These are phyloP conservation scores for Megalopta genalis DNA, from an alignment of 1,140 invertebrate species.

Conservation along the genomic window DNA sequence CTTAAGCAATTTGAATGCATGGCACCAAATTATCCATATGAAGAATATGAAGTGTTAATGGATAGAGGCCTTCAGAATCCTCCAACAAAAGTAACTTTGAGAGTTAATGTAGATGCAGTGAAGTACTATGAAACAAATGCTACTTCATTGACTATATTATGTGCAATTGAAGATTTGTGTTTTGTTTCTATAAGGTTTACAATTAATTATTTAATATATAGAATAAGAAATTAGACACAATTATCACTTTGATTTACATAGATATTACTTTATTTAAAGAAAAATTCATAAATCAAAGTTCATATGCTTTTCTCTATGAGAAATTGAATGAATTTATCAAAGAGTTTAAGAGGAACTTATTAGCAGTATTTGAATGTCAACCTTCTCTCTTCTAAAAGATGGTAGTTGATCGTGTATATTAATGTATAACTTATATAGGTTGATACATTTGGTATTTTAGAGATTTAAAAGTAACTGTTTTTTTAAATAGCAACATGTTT, in stretches of 20 bases:
- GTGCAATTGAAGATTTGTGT: slow-evolving; percentile 90
- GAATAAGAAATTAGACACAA: not conserved
- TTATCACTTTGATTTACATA: not conserved
- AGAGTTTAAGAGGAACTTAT: too few relatives aligned
- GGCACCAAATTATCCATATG: slow-evolving; percentile 89
- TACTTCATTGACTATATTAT: slow-evolving; percentile 85
- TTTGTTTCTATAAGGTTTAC: slow-evolving; percentile 85
- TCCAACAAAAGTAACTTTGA: slow-evolving; percentile 78
- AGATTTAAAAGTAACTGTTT: too few relatives aligned
- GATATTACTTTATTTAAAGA: too few relatives aligned
- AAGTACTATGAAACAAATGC: slow-evolving; percentile 84
- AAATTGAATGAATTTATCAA: too few relatives aligned
- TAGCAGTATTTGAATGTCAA: too few relatives aligned
- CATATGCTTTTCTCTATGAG: too few relatives aligned
- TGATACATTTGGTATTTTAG: too few relatives aligned
- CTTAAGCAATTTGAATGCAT: slow-evolving; percentile 87
- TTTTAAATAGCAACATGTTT: too few relatives aligned
- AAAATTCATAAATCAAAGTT: too few relatives aligned
- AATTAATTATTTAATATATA: slow-evolving; percentile 1
- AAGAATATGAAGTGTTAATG: slow-evolving; percentile 86
- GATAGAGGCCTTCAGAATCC: slow-evolving; percentile 79
- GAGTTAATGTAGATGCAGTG: slow-evolving; percentile 83
- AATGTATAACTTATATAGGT: too few relatives aligned
- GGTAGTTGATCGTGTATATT: too few relatives aligned
- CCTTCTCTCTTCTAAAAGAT: too few relatives aligned